These are phyloP conservation scores for Tragelaphus scriptus DNA, from an alignment of 2,113 vertebrate species.

Conservation along the genomic window DNA sequence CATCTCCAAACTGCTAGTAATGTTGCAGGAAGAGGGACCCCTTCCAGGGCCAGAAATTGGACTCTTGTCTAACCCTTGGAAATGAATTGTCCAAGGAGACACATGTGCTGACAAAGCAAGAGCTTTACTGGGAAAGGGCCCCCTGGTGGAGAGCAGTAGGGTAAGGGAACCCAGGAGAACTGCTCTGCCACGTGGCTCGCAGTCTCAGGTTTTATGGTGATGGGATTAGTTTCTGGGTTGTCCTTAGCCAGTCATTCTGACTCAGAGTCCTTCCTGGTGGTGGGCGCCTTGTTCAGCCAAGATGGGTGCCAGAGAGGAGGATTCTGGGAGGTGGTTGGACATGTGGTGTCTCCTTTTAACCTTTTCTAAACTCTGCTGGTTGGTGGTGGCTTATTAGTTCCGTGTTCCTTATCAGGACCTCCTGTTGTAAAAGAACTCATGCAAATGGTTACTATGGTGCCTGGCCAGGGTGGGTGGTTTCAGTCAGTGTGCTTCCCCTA, in stretches of 20 bases:
- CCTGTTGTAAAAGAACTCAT: not conserved
- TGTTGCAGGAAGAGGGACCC: not conserved
- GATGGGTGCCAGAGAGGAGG: not conserved
- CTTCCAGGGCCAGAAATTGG: not conserved
- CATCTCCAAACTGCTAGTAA: not conserved
- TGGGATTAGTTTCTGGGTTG: not conserved
- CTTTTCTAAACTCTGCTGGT: not conserved
- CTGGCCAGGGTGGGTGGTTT: not conserved
- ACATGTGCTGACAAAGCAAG: not conserved
- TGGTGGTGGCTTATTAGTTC: not conserved
- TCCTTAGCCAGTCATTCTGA: not conserved
- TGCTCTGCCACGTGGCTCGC: accelerated
- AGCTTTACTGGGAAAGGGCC: not conserved
- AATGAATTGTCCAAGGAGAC: not conserved
- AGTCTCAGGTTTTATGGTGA: not conserved
- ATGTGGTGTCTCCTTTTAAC: not conserved
- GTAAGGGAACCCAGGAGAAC: not conserved
- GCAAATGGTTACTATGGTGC: not conserved
- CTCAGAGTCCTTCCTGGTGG: not conserved
- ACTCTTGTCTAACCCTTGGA: not conserved
- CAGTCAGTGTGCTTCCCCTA: not conserved
- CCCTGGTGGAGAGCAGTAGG: not conserved
- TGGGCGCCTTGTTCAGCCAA: not conserved
- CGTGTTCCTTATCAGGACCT: not conserved
- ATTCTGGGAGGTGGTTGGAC: not conserved